Base-by-base conservation (phyloP, 2,797 vertebrate genomes). In the Sebastes glaucus region DNA sequence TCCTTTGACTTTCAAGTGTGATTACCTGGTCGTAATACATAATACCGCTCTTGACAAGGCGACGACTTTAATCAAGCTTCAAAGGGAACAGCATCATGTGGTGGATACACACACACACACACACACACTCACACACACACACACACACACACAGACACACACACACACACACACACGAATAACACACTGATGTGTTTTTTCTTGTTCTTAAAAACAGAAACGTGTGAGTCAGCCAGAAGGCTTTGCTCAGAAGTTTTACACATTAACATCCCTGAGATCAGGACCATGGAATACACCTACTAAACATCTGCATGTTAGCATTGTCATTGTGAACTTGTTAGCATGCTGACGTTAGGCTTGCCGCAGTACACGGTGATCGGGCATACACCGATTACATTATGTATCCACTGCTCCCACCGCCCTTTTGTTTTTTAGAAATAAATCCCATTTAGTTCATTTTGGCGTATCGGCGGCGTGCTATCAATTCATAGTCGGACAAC, bases 1-100 rank as follows among this genome's bases (percentile, higher is more conserved):
- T 76, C 62, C 82, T 88, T 85, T 89, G 69, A 82, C 83, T 86
- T 91, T 88, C 77, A 89, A 88, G 68, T 88, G 80, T 81, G 82
- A 92, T 91, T 88, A 78, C 83, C 77, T 87, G 71, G 69, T 49
- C 28, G 6, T 78, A 28, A 69, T 64, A 71, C 65, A 80, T 82
- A 79, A 86, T 78, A 33, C 32, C 18, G 77, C 74, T 85, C 61
- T 84, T 81, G 79, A 88, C 71, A 73, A 83, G 73, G 60, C 11
- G 11, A 70, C 6, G 66, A 87, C 83, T 85, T 87, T 85, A 84
- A 86, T 89, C 83, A 86, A 61, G 65, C 88, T 83, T 91, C 88
- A 92, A 90, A 92, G 81, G 71, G 55, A 55, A 33, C 9, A 9
- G 52, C 56, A 69, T 85, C 68, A 66, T 80, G 66, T 64, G 49